phyloP scores from a whole-genome alignment of 2,888 invertebrate species.

The Hedychridium roseum region DNA sequence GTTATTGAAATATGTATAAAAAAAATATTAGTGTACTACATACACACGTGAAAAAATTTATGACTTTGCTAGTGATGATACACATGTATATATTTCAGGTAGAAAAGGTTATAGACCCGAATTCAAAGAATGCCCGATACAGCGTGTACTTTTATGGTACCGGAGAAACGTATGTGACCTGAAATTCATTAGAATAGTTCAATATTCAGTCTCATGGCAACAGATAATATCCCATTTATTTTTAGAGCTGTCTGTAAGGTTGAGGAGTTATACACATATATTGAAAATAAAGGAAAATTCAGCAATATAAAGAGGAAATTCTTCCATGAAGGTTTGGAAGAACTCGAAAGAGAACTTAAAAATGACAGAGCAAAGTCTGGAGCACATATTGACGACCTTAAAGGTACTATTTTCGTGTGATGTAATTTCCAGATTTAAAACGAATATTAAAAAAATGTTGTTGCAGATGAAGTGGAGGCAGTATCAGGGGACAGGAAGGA shows the following conservation, averaged over 20 bases:
- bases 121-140: slow-evolving; percentile 75
- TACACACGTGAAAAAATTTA: no score
- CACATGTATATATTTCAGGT: no score
- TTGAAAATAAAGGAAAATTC: slow-evolving; percentile 81
- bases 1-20: no score
- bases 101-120: slow-evolving; percentile 66
- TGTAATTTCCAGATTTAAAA: slow-evolving; percentile 5
- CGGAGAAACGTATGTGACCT: slow-evolving; percentile 82
- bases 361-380: slow-evolving; percentile 63
- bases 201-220: neutral
- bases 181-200: neutral
- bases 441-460: slow-evolving; percentile 8
- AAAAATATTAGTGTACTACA: no score
- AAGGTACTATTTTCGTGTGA: slow-evolving; percentile 27
- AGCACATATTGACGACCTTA: slow-evolving; percentile 31
- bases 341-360: slow-evolving; percentile 83
- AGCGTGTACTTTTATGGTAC: slow-evolving; percentile 94
- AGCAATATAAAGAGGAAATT: slow-evolving; percentile 82
- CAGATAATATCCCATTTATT: slow-evolving; percentile 27
- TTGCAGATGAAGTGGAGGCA: slow-evolving; percentile 30
- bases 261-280: slow-evolving; percentile 87
- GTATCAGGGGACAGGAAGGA: no score
- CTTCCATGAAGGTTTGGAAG: slow-evolving; percentile 87
- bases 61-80: no score
- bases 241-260: slow-evolving; percentile 77